These are phyloP conservation scores for Polietes domitor DNA, from an alignment of 2,888 invertebrate species.

Conservation along the genomic window DNA sequence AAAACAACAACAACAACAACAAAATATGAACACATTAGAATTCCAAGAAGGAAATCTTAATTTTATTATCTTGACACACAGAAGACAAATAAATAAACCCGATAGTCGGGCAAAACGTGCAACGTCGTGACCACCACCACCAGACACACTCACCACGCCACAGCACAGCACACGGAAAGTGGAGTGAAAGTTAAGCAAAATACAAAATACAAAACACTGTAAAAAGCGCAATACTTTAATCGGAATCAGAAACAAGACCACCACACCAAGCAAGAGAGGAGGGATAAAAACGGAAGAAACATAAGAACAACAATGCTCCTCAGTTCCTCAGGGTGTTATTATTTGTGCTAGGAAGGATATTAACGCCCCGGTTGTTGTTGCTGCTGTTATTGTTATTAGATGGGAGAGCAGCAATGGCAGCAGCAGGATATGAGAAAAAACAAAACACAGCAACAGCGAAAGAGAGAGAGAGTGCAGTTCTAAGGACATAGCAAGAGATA, in stretches of 20 bases:
- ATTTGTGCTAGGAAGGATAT: conserved; percentile 17
- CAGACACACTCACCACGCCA: conserved; percentile 6
- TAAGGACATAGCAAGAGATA: background rate
- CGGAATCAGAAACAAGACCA: conserved; percentile 48
- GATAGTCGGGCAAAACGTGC: conserved; percentile 11
- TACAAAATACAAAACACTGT: background rate
- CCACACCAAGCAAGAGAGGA: conserved; percentile 11
- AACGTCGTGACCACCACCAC: conserved; percentile 53
- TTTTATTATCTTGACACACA: conserved; percentile 58
- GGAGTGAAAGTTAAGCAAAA: conserved; percentile 21
- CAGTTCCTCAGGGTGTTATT: conserved; percentile 17
- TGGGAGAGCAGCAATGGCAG: conserved; percentile 35
- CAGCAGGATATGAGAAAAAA: background rate
- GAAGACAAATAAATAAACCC: background rate
- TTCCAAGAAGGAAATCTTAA: conserved; percentile 59
- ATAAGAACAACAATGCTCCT: conserved; percentile 14
- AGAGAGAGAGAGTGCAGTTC: background rate
- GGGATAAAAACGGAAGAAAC: too few species aligned
- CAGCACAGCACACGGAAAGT: conserved; percentile 20
- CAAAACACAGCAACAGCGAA: background rate
- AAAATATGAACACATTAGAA: conserved; percentile 19
- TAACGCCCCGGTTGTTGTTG: conserved; percentile 32
- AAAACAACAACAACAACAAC: conserved; percentile 13
- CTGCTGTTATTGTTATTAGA: background rate
- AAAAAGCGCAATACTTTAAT: conserved; percentile 55